Evolutionary conservation across 1,140 invertebrate species (phyloP), one percentile per base, ranked within the genome.

Genomic region (Asobara japonica): DNA sequence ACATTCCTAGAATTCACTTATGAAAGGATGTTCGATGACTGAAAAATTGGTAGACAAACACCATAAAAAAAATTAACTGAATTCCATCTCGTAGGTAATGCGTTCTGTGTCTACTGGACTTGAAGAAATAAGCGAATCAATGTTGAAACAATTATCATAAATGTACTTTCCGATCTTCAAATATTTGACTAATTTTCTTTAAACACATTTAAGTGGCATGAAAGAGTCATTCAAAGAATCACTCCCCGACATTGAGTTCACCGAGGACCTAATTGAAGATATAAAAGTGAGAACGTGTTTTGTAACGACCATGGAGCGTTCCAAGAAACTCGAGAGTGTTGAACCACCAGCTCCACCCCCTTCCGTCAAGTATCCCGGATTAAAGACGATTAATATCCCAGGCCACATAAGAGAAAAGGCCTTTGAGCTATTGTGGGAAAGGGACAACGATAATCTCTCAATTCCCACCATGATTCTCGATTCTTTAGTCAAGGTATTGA

Each of bases 391-490:
- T 72, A 90, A 74, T 27, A 90, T 97, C 75, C 90, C 91, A 33
- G 96, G 96, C 16, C 85, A 83, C 69, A 80, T 93, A 0, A 90
- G 96, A 61, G 96, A 97, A 87, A 90, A 91, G 56, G 92, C 92
- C 11, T 93, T 90, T 82, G 96, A 98, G 89, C 86, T 95, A 31
- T 84, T 97, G 72, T 97, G 97, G 89, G 92, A 96, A 83, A 89
- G 92, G 74, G 94, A 96, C 83, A 92, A 92, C 78, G 96, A 97
- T 79, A 91, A 94, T 80, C 89, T 92, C n/a, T 94, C 93, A 64
- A 80, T 98, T 66, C 89, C 94, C 7, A 94, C 94, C n/a, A 91
- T 97, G 83, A 91, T 98, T 76, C 82, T 97, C 8, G 93, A 96
- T 86, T 88, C 94, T 27, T 90, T 98, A 64, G 64, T 93, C 5